Conservation (phyloP, 1,140 invertebrate genomes). For the Palaemon carinicauda region DNA sequence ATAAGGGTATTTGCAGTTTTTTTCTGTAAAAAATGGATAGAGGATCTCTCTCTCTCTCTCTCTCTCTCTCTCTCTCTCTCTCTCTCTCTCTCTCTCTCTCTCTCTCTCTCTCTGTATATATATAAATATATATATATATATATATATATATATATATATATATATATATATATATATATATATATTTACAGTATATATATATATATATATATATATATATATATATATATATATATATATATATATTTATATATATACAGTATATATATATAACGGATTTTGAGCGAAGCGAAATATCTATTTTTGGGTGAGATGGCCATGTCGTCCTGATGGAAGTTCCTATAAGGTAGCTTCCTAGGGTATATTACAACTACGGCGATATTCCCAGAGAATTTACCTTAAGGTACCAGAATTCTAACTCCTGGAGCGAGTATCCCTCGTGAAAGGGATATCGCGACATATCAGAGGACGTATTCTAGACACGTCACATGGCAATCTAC, state of each 20-base stretch:
- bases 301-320: no score
- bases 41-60: neutral
- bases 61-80: neutral
- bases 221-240: neutral
- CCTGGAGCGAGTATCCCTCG: no score
- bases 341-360: no score
- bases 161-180: neutral
- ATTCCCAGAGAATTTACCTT: no score
- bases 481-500: no score
- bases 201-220: slow-evolving; percentile 2
- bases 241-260: neutral
- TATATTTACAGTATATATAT: neutral
- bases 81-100: neutral
- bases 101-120: neutral
- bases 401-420: no score
- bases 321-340: no score
- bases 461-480: no score
- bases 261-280: slow-evolving; percentile 2
- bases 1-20: no score
- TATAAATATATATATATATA: neutral
- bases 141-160: neutral
- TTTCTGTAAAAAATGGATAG: neutral
- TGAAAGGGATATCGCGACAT: no score
- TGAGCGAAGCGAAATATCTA: no score
- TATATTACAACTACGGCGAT: no score